These are phyloP conservation scores for Tribolium freemani DNA, from an alignment of 2,888 invertebrate species.

Conservation along the genomic window DNA sequence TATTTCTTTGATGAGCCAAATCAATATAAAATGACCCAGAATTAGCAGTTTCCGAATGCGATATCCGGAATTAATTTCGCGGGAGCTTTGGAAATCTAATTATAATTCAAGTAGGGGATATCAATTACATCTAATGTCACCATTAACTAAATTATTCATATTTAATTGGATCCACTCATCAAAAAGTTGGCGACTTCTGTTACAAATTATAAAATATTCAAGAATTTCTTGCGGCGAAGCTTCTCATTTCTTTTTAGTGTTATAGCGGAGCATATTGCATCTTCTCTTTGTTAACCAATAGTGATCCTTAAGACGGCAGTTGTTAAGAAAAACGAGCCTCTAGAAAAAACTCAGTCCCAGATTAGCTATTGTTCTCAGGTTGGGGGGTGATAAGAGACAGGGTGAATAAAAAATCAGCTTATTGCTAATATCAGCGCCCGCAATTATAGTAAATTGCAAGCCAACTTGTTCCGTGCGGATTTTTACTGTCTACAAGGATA, in stretches of 20 bases:
- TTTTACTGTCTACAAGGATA: conserved; percentile 60
- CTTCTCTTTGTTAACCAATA: conserved; percentile 53
- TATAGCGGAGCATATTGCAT: conserved; percentile 60
- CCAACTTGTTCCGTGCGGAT: conserved; percentile 55
- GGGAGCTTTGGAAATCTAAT: conserved; percentile 57
- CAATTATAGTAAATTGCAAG: conserved; percentile 67
- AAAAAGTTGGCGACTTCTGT: conserved; percentile 68
- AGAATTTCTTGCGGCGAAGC: conserved; percentile 62
- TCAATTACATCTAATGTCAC: conserved; percentile 67
- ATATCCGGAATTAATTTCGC: conserved; percentile 51
- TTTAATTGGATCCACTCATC: conserved; percentile 68
- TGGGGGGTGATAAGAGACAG: conserved; percentile 66
- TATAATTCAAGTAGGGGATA: conserved; percentile 61
- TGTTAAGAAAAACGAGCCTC: conserved; percentile 45
- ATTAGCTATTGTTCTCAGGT: conserved; percentile 67
- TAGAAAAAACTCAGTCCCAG: conserved; percentile 56
- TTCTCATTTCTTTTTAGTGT: conserved; percentile 68
- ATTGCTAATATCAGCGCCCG: conserved; percentile 68
- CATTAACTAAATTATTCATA: conserved; percentile 68
- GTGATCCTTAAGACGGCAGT: conserved; percentile 56
- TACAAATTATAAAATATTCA: conserved; percentile 68
- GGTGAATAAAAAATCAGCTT: conserved; percentile 71
- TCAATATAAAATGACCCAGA: neutral
- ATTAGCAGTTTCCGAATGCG: conserved; percentile 44
- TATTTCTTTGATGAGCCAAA: neutral